Percentiles rank a stretch among this genome's conserved stretches.
These are phyloP conservation scores for Autographa gamma DNA, from an alignment of 2,888 invertebrate genomes.

Conservation along the genomic window DNA sequence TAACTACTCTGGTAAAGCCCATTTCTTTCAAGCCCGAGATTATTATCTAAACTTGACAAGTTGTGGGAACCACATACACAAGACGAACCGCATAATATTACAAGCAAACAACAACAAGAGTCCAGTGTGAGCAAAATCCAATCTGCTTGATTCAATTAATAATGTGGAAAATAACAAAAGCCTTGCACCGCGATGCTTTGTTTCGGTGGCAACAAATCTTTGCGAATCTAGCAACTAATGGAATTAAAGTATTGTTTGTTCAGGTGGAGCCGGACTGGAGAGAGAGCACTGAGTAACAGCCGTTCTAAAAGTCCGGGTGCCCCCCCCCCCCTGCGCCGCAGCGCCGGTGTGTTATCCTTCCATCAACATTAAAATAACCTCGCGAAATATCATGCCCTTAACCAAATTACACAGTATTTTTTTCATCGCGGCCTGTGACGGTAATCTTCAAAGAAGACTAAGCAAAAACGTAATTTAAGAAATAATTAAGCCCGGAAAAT, in stretches of 20 bases:
- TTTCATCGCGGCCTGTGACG: constrained; percentile 34
- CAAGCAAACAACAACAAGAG: constrained; percentile 4
- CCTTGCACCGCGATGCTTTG: constrained; percentile 37
- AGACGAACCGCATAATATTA: neutral
- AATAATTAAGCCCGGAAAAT: constrained; percentile 41
- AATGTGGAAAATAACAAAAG: constrained; percentile 45
- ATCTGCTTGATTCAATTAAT: constrained; percentile 37
- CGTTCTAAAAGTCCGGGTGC: constrained; percentile 21
- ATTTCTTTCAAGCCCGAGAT: constrained; percentile 38
- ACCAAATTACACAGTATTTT: constrained; percentile 46
- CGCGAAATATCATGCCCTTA: constrained; percentile 30
- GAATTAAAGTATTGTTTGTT: constrained; percentile 75
- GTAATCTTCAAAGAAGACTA: constrained; percentile 42
- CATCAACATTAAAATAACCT: constrained; percentile 61
- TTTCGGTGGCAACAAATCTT: constrained; percentile 54
- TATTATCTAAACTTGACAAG: constrained; percentile 39
- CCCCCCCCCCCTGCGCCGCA: neutral
- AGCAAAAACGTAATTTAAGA: constrained; percentile 34
- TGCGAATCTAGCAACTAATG: constrained; percentile 63
- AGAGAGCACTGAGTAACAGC: constrained; percentile 54
- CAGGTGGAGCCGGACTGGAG: constrained; percentile 62
- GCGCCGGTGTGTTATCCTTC: constrained; percentile 57
- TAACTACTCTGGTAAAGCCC: constrained; percentile 56
- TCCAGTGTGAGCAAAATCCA: constrained; percentile 14
- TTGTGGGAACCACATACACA: constrained; percentile 8